Conservation (phyloP, 2,888 invertebrate species). For the Chesias legatella region DNA sequence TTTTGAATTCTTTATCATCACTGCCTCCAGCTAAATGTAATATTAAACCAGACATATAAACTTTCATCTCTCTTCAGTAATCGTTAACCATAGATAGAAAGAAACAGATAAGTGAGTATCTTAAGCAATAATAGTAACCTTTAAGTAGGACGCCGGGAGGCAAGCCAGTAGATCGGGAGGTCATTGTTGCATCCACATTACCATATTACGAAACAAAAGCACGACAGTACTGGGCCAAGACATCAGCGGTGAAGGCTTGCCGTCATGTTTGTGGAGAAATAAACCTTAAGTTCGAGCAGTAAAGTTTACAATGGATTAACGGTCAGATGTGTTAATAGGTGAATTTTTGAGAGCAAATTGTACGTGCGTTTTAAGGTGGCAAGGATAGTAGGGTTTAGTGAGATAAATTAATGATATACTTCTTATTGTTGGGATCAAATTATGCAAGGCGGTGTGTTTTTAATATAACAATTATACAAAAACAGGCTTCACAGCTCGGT, state of each 20-base stretch:
- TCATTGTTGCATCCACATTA: constrained; percentile 20
- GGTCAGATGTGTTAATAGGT: constrained; percentile 1
- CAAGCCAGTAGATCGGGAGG: constrained; percentile 14
- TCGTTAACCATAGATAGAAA: too few species aligned
- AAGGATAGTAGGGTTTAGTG: neutral
- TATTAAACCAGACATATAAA: too few species aligned
- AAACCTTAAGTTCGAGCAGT: neutral
- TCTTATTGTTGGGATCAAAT: too few species aligned
- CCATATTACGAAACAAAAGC: constrained; percentile 20
- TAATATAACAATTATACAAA: too few species aligned
- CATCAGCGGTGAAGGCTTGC: constrained; percentile 16
- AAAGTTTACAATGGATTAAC: neutral
- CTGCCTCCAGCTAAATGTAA: too few species aligned
- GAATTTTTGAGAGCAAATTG: constrained; percentile 10
- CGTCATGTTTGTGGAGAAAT: constrained; percentile 4
- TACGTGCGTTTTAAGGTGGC: constrained; percentile 9
- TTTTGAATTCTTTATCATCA: too few species aligned
- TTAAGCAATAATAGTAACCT: constrained; percentile 9
- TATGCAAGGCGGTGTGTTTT: too few species aligned
- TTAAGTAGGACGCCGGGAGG: constrained; percentile 10
- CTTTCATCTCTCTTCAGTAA: too few species aligned
- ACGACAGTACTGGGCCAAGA: constrained; percentile 19
- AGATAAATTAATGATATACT: too few species aligned
- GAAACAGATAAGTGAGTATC: too few species aligned
- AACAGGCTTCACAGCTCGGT: too few species aligned